phyloP scores from a whole-genome alignment of 2,113 vertebrate species.

The Gymnogyps californianus region DNA sequence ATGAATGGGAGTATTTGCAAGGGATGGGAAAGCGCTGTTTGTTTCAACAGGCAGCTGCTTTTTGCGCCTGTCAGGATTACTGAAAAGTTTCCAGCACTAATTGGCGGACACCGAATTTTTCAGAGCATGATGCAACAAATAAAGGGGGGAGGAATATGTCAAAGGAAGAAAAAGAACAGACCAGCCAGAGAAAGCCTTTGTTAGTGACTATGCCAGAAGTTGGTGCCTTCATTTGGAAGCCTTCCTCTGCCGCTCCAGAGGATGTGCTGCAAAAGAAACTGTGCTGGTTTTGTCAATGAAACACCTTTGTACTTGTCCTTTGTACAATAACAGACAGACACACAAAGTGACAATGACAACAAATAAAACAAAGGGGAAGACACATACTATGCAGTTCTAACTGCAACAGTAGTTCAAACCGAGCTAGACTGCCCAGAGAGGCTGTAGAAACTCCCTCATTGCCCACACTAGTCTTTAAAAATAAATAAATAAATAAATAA shows the following conservation, averaged over 20 bases:
- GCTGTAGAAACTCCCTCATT: neutral
- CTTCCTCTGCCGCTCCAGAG: neutral
- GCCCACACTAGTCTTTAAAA: neutral
- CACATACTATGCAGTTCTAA: neutral
- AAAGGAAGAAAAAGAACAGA: neutral
- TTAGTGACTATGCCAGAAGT: neutral
- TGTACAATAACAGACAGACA: neutral
- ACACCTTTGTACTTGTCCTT: neutral
- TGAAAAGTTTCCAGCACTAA: slow-evolving; percentile 37
- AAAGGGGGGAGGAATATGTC: neutral
- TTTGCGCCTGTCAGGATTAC: neutral
- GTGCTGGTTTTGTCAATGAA: neutral
- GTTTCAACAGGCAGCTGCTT: neutral
- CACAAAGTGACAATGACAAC: neutral
- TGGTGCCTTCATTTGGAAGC: neutral
- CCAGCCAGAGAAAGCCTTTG: neutral
- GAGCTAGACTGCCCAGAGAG: neutral
- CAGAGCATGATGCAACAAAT: slow-evolving; percentile 18
- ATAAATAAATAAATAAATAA: no score
- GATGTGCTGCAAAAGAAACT: neutral
- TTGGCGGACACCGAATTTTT: neutral
- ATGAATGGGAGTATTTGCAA: neutral
- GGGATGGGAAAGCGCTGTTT: neutral
- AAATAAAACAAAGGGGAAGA: neutral
- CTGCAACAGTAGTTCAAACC: neutral